Base-by-base conservation (phyloP, 2,888 invertebrate genomes). In the Thyatira batis region DNA sequence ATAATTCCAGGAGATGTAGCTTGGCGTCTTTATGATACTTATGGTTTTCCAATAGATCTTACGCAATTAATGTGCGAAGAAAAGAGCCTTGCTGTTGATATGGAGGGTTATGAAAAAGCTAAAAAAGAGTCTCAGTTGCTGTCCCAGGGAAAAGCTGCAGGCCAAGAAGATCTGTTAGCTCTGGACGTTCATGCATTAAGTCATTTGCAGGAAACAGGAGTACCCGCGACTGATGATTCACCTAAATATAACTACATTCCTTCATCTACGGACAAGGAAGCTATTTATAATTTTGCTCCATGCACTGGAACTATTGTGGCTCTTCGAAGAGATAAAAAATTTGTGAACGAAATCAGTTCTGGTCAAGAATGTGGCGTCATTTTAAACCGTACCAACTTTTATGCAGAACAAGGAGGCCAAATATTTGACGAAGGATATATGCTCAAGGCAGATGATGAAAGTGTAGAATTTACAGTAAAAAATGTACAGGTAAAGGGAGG, bases 381-480 rank as follows among this genome's bases (percentile, higher is more conserved):
- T 62, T 91, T 99, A 57, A 97, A 99, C 82, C 94, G 93, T 73
- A 99, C 99, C 0, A 96, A 94, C 84, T 99, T 99, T 87, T 99
- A 99, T 87, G 99, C 99, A 0, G 99, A 99, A 87, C 98, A 99
- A 89, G 99, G 99, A 60, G 99, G 99, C 11, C 99, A 99, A 92
- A 98, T 98, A 73, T 98, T 95, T 83, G 99, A 99, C 83, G 97
- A 97, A 78, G 99, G 99, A 20, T 98, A 96, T 69, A 93, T 98
- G 83, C 95, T 95, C 0, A 98, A 97, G 92, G 82, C 93, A 5
- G 94, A 93, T 54, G 97, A 98, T 82, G 97, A 98, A 78, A 95
- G 94, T 83, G 95, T 95, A 10, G 99, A 99, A 91, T 96, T 99
- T 82, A 94, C 96, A 13, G 97, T 99, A 0, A 97, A 95, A 82